Base-by-base conservation (phyloP, 2,113 vertebrate genomes). In the Lontra canadensis region DNA sequence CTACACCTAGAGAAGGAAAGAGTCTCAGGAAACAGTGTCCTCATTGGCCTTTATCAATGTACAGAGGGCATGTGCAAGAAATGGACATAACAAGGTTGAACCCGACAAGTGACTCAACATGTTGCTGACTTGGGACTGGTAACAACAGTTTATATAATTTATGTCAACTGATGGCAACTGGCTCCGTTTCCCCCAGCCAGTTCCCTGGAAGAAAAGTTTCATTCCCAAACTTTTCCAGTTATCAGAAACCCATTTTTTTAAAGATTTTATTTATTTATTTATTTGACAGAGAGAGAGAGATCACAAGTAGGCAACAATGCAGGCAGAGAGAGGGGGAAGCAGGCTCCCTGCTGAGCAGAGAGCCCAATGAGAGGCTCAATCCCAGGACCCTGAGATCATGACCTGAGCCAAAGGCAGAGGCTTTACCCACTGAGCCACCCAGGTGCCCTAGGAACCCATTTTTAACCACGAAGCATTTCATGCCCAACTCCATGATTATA, bases 381-480 rank as follows among this genome's bases (percentile, higher is more conserved):
- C 52, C 52, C 52, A 55, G 52, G 52, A 18, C 52, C 17, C 52
- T 18, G 52, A 55, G 52, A 55, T 5, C 17, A 18, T 55, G 52
- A 55, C 52, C 52, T 55, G 52, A 55, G 52, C 52, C 52, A 1
- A 55, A 55, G 52, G 52, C 52, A 55, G 17, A 55, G 52, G 52
- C 52, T 55, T 55, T 18, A 55, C 52, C 15, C 17, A 18, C 52
- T 55, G 52, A 55, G 52, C 52, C 52, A 55, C 52, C 52, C 52
- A 55, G 52, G 5, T 5, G 1, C 17, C 52, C 52, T 4, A 55
- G 52, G 2, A 67, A 23, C 36, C 34, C 63, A 20, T 81, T 71
- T 84, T n/a, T 71, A 90, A 79, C 4, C 18, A 84, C 47, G 87
- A 78, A 81, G 44, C 39, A 69, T 82, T 71, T 88, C n/a, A 9